Evolutionary conservation across 2,113 vertebrate species (phyloP).

Genomic region (Oreotrochilus melanogaster): DNA sequence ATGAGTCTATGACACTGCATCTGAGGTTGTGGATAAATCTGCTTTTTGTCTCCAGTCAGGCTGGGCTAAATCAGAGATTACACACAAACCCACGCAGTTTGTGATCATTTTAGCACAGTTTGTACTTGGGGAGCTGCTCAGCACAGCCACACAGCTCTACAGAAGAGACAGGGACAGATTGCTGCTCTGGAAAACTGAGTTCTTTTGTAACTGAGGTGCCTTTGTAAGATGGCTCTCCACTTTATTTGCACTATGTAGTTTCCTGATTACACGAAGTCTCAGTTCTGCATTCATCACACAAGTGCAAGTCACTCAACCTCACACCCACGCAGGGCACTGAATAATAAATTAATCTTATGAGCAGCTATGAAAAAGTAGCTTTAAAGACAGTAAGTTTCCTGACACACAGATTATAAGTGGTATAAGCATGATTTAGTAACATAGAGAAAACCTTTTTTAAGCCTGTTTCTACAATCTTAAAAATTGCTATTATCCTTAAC

Average conservation of each 20-base stretch:
- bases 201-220: background rate
- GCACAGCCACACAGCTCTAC: background rate
- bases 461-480: background rate
- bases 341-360: background rate
- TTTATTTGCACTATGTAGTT: background rate
- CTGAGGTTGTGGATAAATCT: background rate
- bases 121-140: background rate
- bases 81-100: background rate
- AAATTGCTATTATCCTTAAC: background rate
- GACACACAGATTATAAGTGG: background rate
- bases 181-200: rapidly evolving
- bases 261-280: background rate
- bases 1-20: background rate
- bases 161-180: background rate
- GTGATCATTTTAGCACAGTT: background rate
- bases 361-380: background rate
- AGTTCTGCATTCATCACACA: background rate
- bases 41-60: background rate
- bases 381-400: background rate
- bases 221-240: background rate
- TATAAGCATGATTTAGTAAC: background rate
- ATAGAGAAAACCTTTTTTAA: background rate
- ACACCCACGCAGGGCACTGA: background rate
- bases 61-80: background rate
- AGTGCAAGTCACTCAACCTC: background rate